These are phyloP conservation scores for Bucorvus abyssinicus DNA, from an alignment of 2,797 vertebrate genomes.

Conservation along the genomic window DNA sequence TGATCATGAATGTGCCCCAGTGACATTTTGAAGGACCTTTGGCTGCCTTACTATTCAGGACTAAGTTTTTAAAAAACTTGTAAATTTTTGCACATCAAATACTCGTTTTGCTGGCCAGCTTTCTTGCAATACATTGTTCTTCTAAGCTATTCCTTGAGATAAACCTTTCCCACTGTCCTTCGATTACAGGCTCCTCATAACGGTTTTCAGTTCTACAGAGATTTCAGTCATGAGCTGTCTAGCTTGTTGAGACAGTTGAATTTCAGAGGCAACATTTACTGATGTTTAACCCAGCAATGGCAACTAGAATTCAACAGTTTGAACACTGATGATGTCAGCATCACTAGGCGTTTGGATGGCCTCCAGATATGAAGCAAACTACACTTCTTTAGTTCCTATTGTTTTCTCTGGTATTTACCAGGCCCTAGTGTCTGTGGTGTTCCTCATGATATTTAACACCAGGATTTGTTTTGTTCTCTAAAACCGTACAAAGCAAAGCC, in stretches of 20 bases:
- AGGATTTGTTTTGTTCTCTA: background rate
- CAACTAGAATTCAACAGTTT: background rate
- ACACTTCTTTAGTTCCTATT: background rate
- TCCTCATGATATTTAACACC: background rate
- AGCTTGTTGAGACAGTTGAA: background rate
- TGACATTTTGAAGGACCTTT: background rate
- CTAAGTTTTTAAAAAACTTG: background rate
- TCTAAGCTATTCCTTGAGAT: background rate
- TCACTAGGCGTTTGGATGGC: background rate
- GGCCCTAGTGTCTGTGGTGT: background rate
- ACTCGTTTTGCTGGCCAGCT: background rate
- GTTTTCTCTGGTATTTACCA: background rate
- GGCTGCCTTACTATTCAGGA: background rate
- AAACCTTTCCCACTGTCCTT: background rate
- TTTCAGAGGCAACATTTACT: background rate
- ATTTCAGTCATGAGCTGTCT: background rate
- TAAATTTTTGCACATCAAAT: background rate
- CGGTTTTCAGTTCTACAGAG: background rate
- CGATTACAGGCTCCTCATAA: background rate
- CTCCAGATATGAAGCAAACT: background rate
- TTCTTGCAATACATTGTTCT: background rate
- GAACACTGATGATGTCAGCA: background rate
- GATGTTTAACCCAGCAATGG: background rate
- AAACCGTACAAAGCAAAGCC: background rate
- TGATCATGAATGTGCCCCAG: background rate